Conservation (phyloP, 2,113 vertebrate genomes). For the Blennius ocellaris region DNA sequence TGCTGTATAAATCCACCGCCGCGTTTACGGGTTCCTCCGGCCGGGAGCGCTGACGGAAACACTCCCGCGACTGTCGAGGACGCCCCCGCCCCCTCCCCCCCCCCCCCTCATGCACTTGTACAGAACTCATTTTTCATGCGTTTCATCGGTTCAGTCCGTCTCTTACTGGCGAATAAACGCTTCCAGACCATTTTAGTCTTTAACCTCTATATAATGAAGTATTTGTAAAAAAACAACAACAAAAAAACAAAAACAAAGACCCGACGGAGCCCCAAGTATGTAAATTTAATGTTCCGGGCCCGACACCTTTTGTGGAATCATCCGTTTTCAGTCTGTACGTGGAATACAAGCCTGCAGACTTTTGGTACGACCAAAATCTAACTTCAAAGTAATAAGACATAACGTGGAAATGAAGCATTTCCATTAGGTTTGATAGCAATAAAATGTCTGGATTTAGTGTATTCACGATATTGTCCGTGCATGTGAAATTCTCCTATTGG, state of each 20-base stretch:
- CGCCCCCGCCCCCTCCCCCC: constrained; percentile 20
- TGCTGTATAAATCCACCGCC: constrained; percentile 41
- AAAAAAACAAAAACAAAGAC: background rate
- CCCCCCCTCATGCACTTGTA: constrained; percentile 61
- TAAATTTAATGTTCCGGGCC: constrained; percentile 21
- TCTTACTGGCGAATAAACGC: constrained; percentile 22
- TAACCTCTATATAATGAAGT: constrained; percentile 34
- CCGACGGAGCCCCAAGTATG: background rate
- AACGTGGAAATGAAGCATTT: constrained; percentile 33
- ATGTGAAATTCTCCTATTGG: constrained; percentile 26
- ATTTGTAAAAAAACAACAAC: constrained; percentile 32
- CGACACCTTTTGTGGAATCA: constrained; percentile 30
- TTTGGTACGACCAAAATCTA: constrained; percentile 4
- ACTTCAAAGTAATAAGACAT: constrained; percentile 43
- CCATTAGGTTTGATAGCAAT: constrained; percentile 70
- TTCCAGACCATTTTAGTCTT: constrained; percentile 30
- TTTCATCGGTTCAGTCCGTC: constrained; percentile 32
- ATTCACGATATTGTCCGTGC: constrained; percentile 28
- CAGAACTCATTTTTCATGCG: constrained; percentile 42
- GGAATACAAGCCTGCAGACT: constrained; percentile 31
- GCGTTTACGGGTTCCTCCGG: constrained; percentile 35
- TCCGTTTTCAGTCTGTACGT: constrained; percentile 23
- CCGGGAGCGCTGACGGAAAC: constrained; percentile 50
- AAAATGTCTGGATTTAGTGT: constrained; percentile 55
- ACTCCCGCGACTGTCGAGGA: constrained; percentile 30